phyloP scores from a whole-genome alignment of 2,888 invertebrate species.

The Adelognathus sp. region DNA sequence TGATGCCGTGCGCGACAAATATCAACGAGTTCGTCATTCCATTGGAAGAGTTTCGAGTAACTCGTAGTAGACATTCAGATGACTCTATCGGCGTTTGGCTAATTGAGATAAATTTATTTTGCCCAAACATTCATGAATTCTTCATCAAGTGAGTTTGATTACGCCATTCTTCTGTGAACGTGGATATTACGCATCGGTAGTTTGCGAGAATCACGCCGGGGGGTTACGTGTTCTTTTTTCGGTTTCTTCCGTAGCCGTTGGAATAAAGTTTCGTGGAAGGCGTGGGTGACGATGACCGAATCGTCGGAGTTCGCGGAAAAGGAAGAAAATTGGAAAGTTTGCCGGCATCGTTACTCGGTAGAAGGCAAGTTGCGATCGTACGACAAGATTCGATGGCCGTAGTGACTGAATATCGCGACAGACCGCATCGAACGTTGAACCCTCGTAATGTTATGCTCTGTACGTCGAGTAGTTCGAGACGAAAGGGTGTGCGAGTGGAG shows the following conservation, averaged over 20 bases:
- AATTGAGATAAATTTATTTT: no score
- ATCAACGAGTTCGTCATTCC: no score
- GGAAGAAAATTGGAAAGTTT: background rate
- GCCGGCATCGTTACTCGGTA: background rate
- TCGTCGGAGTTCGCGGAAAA: background rate
- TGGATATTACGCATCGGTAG: no score
- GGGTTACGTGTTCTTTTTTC: background rate
- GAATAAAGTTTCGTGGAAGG: background rate
- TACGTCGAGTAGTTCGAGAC: background rate
- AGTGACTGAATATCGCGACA: background rate
- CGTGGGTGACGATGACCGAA: background rate
- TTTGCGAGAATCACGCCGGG: background rate
- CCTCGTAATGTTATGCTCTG: background rate
- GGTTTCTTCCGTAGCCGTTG: no score
- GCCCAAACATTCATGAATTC: no score
- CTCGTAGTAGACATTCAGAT: no score
- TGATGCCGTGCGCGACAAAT: no score
- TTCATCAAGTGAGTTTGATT: no score
- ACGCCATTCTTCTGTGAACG: no score
- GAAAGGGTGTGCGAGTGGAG: background rate
- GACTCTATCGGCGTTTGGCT: no score
- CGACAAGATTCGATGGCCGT: background rate
- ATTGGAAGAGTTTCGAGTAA: no score
- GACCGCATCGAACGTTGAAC: conserved; percentile 16
- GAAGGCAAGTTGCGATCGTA: background rate